Percentiles rank a stretch among this genome's conserved stretches.
Conservation (phyloP, 2,113 vertebrate species). For the Conger conger region DNA sequence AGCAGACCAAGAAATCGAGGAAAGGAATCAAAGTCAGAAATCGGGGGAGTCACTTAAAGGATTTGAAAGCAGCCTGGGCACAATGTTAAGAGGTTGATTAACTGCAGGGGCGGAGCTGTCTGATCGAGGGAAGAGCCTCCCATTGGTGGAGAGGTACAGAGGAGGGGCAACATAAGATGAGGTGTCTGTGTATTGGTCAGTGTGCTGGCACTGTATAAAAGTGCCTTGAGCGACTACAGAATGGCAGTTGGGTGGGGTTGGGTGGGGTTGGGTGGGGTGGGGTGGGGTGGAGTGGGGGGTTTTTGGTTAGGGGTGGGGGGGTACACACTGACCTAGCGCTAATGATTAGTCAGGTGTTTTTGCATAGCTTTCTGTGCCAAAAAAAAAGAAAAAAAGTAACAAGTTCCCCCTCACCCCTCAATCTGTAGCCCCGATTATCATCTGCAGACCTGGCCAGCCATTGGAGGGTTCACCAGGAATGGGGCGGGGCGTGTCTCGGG, state of each 20-base stretch:
- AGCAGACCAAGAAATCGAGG: too few species aligned
- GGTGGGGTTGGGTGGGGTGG: background rate
- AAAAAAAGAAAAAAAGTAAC: background rate
- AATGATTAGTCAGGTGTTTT: slow-evolving; percentile 27
- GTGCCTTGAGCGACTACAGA: too few species aligned
- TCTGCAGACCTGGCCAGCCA: background rate
- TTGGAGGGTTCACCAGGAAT: background rate
- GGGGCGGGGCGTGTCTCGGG: background rate
- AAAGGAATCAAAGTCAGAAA: too few species aligned
- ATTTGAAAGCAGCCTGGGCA: too few species aligned
- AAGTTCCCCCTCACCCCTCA: slow-evolving; percentile 3
- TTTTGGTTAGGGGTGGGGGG: too few species aligned
- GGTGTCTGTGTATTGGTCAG: too few species aligned
- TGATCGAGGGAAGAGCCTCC: background rate
- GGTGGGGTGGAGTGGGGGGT: background rate
- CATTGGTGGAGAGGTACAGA: background rate
- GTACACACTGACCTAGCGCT: slow-evolving; percentile 6
- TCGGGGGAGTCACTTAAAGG: too few species aligned
- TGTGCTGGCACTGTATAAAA: too few species aligned
- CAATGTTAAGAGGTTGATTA: too few species aligned
- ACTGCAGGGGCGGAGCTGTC: background rate
- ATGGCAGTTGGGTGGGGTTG: background rate
- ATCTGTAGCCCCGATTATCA: slow-evolving; percentile 10
- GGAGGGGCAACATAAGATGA: too few species aligned
- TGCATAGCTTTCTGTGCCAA: slow-evolving; percentile 51